Evolutionary conservation across 2,113 vertebrate genomes (phyloP).

Genomic region (Alosa alosa): DNA sequence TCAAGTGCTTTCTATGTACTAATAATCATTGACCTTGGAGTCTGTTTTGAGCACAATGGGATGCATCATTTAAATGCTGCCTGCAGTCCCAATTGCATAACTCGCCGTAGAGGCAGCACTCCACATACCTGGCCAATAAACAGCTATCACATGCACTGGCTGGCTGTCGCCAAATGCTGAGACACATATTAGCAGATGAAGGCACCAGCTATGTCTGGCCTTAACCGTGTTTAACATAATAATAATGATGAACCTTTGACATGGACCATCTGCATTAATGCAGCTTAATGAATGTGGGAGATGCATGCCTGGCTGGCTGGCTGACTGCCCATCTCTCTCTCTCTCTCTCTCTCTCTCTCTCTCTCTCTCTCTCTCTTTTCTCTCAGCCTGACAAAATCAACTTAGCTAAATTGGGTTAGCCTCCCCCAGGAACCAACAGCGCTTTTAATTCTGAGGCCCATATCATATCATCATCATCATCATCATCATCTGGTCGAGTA

Average conservation of each 20-base stretch:
- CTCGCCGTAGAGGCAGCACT: neutral
- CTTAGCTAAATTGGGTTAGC: conserved; percentile 68
- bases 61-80: neutral
- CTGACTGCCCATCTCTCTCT: neutral
- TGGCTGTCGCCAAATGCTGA: neutral
- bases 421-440: conserved; percentile 60
- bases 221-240: conserved; percentile 22
- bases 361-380: neutral
- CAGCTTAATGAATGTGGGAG: conserved; percentile 56
- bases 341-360: neutral
- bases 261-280: conserved; percentile 57
- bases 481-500: neutral
- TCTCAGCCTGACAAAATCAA: conserved; percentile 55
- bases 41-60: neutral
- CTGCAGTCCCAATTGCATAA: neutral
- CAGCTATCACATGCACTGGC: neutral
- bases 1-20: conserved; percentile 2
- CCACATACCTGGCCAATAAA: neutral
- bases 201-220: conserved; percentile 4
- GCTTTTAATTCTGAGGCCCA: conserved; percentile 64
- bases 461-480: conserved; percentile 56
- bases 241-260: conserved; percentile 53
- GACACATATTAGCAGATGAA: conserved; percentile 1
- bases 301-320: conserved; percentile 57
- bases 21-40: conserved; percentile 9